Conservation (phyloP, 2,113 vertebrate genomes). For the Anseranas semipalmata region DNA sequence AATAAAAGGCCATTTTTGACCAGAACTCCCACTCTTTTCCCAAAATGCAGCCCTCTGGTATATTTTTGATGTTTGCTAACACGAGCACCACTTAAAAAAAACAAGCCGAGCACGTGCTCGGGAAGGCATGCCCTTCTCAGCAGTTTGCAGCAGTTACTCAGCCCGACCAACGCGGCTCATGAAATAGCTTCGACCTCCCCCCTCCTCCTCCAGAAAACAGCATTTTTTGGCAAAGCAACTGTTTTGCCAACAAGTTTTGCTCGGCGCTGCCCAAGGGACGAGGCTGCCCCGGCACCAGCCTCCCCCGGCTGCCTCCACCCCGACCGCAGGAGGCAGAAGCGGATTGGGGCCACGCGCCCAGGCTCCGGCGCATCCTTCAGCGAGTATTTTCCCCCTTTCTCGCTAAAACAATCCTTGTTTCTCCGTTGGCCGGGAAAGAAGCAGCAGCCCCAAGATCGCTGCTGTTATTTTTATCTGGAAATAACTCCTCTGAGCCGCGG, state of each 20-base stretch:
- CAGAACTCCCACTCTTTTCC: not conserved
- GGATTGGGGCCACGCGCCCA: rapidly evolving
- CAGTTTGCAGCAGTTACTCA: not conserved
- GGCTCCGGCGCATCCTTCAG: not conserved
- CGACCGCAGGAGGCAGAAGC: not conserved
- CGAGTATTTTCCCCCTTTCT: not conserved
- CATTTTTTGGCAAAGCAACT: constrained; percentile 29
- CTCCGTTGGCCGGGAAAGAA: not conserved
- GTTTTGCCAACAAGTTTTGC: constrained; percentile 56
- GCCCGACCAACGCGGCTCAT: not conserved
- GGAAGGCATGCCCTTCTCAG: not conserved
- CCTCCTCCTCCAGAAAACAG: constrained; percentile 13
- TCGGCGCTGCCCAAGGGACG: not conserved
- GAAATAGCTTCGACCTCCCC: not conserved
- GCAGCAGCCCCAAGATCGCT: not conserved
- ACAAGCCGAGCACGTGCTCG: not conserved
- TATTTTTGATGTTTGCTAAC: not conserved
- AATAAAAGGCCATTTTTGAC: not conserved
- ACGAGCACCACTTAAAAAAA: not conserved
- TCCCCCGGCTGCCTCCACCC: not conserved
- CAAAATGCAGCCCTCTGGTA: not conserved
- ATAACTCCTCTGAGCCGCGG: not conserved
- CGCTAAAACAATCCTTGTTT: not conserved
- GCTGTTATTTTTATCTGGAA: constrained; percentile 53
- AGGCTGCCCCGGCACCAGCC: not conserved